These are phyloP conservation scores for Eubucco bourcierii DNA, from an alignment of 2,113 vertebrate species.

Conservation along the genomic window DNA sequence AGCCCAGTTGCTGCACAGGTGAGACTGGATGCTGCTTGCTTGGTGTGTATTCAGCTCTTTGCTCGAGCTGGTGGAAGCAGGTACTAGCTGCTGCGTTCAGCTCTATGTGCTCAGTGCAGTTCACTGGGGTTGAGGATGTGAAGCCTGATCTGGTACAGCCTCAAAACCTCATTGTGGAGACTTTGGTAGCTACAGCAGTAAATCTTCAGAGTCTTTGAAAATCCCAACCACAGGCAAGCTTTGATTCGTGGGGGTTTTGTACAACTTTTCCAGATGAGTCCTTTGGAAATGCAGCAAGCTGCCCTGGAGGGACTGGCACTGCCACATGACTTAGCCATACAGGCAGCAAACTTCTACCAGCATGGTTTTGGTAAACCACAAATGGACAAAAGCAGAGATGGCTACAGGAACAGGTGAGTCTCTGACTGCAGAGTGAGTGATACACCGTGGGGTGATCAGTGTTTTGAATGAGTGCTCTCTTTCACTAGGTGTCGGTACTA, in stretches of 20 bases:
- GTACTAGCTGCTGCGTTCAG: neutral
- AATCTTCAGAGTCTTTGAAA: neutral
- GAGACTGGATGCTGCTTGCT: neutral
- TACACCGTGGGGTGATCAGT: neutral
- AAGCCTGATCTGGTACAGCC: neutral
- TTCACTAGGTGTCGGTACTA: neutral
- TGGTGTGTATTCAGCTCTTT: neutral
- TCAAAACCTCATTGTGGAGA: neutral
- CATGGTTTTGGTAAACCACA: constrained; percentile 85
- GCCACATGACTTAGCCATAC: constrained; percentile 89
- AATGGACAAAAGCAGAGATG: constrained; percentile 85
- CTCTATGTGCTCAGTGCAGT: neutral
- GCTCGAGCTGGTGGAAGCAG: neutral
- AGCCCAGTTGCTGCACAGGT: constrained; percentile 85
- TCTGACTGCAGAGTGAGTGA: neutral
- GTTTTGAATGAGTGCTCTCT: neutral
- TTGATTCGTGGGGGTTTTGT: neutral
- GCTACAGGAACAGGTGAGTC: constrained; percentile 87
- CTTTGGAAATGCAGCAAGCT: constrained; percentile 85
- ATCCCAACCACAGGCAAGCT: neutral
- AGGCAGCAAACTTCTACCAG: constrained; percentile 85
- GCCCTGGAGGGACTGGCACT: constrained; percentile 86
- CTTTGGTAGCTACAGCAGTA: neutral
- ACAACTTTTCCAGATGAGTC: constrained; percentile 79
- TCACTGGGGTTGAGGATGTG: neutral